Evolutionary conservation across 2,113 vertebrate genomes (phyloP).

Genomic region (Peucedramus taeniatus): DNA sequence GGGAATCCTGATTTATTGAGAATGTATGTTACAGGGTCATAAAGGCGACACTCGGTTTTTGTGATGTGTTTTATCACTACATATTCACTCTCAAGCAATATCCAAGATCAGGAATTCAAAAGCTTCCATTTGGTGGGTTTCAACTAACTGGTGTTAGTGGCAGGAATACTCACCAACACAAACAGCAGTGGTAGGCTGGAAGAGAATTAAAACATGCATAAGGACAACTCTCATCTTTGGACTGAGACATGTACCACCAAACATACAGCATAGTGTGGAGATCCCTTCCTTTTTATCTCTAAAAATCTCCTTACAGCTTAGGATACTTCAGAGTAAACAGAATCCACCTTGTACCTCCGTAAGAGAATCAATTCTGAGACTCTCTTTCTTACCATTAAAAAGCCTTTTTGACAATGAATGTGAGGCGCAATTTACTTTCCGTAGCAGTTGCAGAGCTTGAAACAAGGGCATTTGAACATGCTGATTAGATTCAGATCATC

Average conservation of each 20-base stretch:
- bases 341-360: background rate
- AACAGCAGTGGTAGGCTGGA: background rate
- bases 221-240: background rate
- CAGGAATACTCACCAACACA: background rate
- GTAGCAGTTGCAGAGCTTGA: background rate
- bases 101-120: background rate
- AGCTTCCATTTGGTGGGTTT: background rate
- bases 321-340: background rate
- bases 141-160: background rate
- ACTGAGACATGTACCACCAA: background rate
- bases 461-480: background rate
- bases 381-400: background rate
- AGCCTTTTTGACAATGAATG: background rate
- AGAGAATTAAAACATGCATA: background rate
- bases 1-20: background rate
- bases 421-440: background rate
- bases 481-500: background rate
- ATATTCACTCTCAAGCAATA: background rate
- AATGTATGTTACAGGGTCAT: background rate
- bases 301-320: background rate
- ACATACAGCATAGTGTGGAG: background rate
- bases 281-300: background rate
- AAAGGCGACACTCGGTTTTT: background rate
- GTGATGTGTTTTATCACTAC: background rate
- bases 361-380: background rate